phyloP scores from a whole-genome alignment of 2,113 vertebrate genomes.

The Ciconia boyciana region DNA sequence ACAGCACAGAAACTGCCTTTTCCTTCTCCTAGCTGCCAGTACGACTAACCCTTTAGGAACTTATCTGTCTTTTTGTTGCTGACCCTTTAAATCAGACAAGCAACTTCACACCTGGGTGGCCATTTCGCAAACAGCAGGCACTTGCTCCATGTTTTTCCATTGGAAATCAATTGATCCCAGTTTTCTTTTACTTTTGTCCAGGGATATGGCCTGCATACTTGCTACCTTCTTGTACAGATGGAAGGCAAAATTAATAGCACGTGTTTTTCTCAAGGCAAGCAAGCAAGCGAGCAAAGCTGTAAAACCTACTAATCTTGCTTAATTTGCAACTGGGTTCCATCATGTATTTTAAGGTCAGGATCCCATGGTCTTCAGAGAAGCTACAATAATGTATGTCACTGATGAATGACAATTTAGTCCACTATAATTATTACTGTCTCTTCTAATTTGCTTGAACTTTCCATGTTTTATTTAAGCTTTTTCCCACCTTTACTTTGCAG shows the following conservation, averaged over 20 bases:
- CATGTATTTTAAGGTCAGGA: background rate
- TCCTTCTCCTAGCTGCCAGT: background rate
- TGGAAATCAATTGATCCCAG: background rate
- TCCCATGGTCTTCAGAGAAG: background rate
- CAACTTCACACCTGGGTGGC: background rate
- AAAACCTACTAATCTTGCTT: conserved; percentile 11
- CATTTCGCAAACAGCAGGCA: background rate
- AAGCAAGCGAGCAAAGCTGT: conserved; percentile 5
- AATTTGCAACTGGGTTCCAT: conserved; percentile 28
- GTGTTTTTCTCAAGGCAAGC: conserved; percentile 33
- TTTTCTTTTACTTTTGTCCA: background rate
- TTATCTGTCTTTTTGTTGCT: background rate
- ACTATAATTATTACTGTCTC: background rate
- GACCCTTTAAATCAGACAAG: background rate
- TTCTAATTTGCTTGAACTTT: background rate
- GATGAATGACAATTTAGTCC: background rate
- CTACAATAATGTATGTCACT: background rate
- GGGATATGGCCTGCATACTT: background rate
- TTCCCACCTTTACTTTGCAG: background rate
- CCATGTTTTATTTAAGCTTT: background rate
- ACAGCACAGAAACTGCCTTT: background rate
- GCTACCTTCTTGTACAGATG: background rate
- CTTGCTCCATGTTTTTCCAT: background rate
- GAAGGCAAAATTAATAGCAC: conserved; percentile 14
- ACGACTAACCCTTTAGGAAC: background rate